Base-by-base conservation (phyloP, 2,113 vertebrate genomes). In the Malurus alboscapulatus region DNA sequence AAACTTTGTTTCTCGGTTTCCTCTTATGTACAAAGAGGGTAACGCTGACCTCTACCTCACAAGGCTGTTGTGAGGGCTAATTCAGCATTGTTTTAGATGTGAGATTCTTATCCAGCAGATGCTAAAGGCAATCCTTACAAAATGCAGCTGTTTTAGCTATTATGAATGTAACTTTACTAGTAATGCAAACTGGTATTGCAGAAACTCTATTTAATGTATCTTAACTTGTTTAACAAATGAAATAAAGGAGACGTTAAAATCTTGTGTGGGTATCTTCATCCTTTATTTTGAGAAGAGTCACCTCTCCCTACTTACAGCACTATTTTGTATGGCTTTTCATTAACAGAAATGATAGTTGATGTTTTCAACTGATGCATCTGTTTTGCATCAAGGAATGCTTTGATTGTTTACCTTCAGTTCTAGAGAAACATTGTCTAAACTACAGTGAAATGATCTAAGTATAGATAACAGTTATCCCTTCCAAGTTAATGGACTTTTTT, bases 21-120 rank as follows among this genome's bases (percentile, higher is more conserved):
- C 61, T 32, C 58, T 50, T 48, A 8, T 7, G 22, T 40, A 61
- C 85, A 92, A 83, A 47, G 68, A 80, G 63, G 32, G 38, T 66
- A 63, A 66, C 15, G 20, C 76, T 61, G 78, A 94, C 57, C 90
- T 96, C 94, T 96, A 96, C 93, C 94, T 96, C 91, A 73, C 84
- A 83, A 72, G 71, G 55, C 21, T 81, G 45, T 89, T 85, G 77
- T 89, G 89, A 94, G 89, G 84, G 77, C 67, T 91, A 65, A 90
- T 57, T 67, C 36, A 87, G 58, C 69, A 21, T 27, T 83, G 81
- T 6, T 76, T 94, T 87, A 83, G 19, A 59, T 44, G 30, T 54
- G 73, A 95, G 19, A 85, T 50, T 76, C 62, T 74, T 67, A 42
- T 5, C 30, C 14, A 68, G 62, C 45, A 62, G 24, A 74, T 79